phyloP scores from a whole-genome alignment of 2,888 invertebrate species.

The Chloroclystis v-ata region DNA sequence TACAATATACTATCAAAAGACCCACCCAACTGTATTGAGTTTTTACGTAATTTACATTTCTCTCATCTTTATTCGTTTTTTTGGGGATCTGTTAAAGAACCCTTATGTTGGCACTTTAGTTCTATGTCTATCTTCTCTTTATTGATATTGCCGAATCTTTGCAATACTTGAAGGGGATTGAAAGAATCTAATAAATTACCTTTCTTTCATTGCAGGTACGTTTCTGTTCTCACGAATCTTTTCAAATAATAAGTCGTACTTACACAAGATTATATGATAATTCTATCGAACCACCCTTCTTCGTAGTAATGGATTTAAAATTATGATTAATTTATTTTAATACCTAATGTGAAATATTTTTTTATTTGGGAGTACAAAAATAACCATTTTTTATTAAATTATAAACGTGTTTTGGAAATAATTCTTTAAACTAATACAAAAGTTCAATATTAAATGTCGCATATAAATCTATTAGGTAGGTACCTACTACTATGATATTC shows the following conservation, averaged over 20 bases:
- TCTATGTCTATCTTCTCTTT: conserved; percentile 23
- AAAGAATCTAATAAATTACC: conserved; percentile 1
- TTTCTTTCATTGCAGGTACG: conserved; percentile 1
- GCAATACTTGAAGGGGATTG: background rate
- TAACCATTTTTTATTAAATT: no score
- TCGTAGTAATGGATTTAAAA: no score
- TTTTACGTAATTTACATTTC: conserved; percentile 71
- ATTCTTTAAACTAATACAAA: no score
- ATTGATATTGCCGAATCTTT: conserved; percentile 10
- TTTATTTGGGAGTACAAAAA: no score
- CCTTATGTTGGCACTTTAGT: conserved; percentile 4
- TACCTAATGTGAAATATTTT: no score
- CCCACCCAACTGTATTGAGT: conserved; percentile 58
- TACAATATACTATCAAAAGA: conserved; percentile 68
- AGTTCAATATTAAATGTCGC: no score
- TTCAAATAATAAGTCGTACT: background rate
- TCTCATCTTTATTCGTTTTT: conserved; percentile 44
- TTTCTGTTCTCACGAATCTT: background rate
- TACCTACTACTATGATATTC: no score
- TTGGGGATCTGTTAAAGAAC: conserved; percentile 27
- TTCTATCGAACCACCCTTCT: no score
- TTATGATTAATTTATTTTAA: no score
- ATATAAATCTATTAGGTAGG: no score
- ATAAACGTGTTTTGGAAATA: no score
- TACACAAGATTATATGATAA: no score